Conservation (phyloP, 1,140 invertebrate species). For the Apis dorsata region DNA sequence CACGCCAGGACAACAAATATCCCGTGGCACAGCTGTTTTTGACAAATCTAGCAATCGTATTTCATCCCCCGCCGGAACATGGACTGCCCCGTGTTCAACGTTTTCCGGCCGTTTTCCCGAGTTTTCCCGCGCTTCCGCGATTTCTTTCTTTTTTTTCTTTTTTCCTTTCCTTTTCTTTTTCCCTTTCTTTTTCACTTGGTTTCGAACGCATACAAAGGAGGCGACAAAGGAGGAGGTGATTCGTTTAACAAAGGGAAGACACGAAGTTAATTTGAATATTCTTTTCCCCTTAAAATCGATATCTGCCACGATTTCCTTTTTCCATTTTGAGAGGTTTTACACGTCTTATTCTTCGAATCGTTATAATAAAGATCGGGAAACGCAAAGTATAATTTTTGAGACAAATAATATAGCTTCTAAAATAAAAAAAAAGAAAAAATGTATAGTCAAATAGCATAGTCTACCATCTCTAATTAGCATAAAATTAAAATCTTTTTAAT, state of each 20-base stretch:
- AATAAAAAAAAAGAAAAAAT: too few species aligned
- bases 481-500: too few species aligned
- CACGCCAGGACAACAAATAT: constrained; percentile 55
- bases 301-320: too few species aligned
- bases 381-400: too few species aligned
- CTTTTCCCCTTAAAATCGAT: too few species aligned
- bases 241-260: not conserved
- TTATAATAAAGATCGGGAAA: too few species aligned
- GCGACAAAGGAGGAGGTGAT: too few species aligned
- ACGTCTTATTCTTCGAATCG: too few species aligned
- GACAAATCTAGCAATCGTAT: constrained; percentile 66
- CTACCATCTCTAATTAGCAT: too few species aligned
- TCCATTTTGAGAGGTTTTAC: too few species aligned
- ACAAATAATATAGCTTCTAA: too few species aligned
- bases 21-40: constrained; percentile 64
- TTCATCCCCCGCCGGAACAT: constrained; percentile 55
- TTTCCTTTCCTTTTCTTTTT: not conserved
- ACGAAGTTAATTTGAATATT: not conserved
- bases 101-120: constrained; percentile 2
- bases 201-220: not conserved
- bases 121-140: constrained; percentile 33
- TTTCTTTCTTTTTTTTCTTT: constrained; percentile 27
- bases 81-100: constrained; percentile 45
- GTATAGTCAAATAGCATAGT: too few species aligned
- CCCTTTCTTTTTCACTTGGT: not conserved